Evolutionary conservation across 1,140 invertebrate species (phyloP).

Genomic region (Drosophila watanabei): DNA sequence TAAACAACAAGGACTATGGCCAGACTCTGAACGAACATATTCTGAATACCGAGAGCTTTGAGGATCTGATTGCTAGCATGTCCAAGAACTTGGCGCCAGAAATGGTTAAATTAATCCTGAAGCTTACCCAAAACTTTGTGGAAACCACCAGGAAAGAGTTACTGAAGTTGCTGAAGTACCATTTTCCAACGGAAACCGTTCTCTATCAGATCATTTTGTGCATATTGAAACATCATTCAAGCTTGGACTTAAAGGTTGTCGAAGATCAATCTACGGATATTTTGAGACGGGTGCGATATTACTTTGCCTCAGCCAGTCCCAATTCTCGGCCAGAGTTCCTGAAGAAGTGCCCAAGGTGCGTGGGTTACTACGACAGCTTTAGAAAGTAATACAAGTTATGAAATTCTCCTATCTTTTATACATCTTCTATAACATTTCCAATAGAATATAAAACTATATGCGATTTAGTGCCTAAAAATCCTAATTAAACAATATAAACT

Average conservation of each 20-base stretch:
- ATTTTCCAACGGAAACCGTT: slow-evolving; percentile 8
- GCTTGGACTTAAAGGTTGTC: neutral
- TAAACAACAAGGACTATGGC: neutral
- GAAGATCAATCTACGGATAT: slow-evolving; percentile 1
- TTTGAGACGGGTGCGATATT: slow-evolving; percentile 8
- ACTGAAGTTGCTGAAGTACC: neutral
- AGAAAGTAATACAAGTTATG: too few relatives aligned
- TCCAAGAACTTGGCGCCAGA: neutral
- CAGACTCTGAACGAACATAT: neutral
- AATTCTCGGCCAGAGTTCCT: neutral
- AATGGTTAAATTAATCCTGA: too few relatives aligned
- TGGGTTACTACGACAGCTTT: neutral
- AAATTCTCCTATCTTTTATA: too few relatives aligned
- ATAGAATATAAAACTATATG: too few relatives aligned
- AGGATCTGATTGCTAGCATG: slow-evolving; percentile 5
- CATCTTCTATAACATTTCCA: too few relatives aligned
- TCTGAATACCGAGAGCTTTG: neutral
- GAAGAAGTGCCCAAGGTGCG: neutral
- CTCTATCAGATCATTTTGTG: slow-evolving; percentile 4
- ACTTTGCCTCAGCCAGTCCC: neutral
- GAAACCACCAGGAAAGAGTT: slow-evolving; percentile 4
- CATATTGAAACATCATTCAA: neutral
- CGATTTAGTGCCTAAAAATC: too few relatives aligned
- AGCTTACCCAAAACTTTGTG: neutral
- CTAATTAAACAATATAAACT: neutral